Evolutionary conservation across 2,888 invertebrate genomes (phyloP).

Genomic region (Choreutis nemorana): DNA sequence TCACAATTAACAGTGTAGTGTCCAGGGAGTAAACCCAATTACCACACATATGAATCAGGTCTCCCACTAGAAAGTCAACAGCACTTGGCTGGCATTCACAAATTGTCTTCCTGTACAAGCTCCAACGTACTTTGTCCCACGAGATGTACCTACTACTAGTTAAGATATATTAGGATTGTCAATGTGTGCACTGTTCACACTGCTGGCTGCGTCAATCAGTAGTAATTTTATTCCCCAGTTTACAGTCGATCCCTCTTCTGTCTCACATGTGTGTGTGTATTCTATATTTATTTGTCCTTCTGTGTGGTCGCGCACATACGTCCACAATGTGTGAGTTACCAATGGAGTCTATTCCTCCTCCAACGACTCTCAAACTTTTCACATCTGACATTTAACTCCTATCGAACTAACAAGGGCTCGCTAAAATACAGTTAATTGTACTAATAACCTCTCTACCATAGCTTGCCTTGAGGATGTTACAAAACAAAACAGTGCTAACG

Average conservation of each 20-base stretch:
- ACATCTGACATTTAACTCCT: too few species aligned
- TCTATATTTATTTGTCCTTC: conserved; percentile 55
- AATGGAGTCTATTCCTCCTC: conserved; percentile 50
- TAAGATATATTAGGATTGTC: conserved; percentile 47
- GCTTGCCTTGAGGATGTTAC: conserved; percentile 23
- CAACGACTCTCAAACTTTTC: conserved; percentile 41
- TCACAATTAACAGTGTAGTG: conserved; percentile 26
- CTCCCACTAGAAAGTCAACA: conserved; percentile 28
- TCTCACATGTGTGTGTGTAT: conserved; percentile 31
- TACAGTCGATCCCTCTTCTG: conserved; percentile 35
- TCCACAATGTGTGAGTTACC: conserved; percentile 56
- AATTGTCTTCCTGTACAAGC: conserved; percentile 38
- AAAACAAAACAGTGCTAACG: conserved; percentile 25
- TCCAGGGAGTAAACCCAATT: conserved; percentile 29
- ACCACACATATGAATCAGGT: conserved; percentile 23
- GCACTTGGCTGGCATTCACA: conserved; percentile 45
- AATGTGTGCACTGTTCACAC: conserved; percentile 40
- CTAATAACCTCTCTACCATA: conserved; percentile 10
- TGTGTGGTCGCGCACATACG: conserved; percentile 43
- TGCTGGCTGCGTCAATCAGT: conserved; percentile 56
- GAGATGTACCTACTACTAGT: conserved; percentile 55
- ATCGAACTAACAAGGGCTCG: conserved; percentile 13
- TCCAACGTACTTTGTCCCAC: conserved; percentile 49
- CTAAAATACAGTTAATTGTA: conserved; percentile 12
- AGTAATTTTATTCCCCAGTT: conserved; percentile 43